Conservation (phyloP, 2,113 vertebrate species). For the Thalassoma bifasciatum region DNA sequence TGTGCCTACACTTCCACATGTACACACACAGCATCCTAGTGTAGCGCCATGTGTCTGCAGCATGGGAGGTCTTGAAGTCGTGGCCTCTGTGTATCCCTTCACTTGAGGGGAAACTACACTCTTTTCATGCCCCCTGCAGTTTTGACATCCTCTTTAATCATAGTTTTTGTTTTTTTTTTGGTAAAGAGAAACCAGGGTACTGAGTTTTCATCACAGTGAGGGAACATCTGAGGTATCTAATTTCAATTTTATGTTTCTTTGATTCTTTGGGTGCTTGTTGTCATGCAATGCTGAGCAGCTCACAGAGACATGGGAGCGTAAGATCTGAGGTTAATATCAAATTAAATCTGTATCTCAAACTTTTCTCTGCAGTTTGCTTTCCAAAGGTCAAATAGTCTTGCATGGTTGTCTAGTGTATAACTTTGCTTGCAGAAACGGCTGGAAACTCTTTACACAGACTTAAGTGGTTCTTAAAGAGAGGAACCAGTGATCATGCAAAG, state of each 20-base stretch:
- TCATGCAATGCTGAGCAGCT: not conserved
- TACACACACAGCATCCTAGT: slow-evolving; percentile 34
- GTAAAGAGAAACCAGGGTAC: not conserved
- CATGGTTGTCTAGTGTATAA: slow-evolving; percentile 67
- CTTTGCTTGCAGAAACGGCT: no score
- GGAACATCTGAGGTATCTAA: slow-evolving; percentile 12
- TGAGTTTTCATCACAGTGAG: slow-evolving; percentile 17
- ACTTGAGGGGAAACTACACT: slow-evolving; percentile 54
- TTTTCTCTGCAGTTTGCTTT: slow-evolving; percentile 59
- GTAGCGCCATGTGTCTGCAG: slow-evolving; percentile 68
- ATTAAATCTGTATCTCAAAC: slow-evolving; percentile 52
- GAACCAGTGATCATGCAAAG: slow-evolving; percentile 37
- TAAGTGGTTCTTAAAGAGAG: slow-evolving; percentile 30
- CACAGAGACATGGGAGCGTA: slow-evolving; percentile 6
- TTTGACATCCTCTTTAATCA: slow-evolving; percentile 54
- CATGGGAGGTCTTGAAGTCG: slow-evolving; percentile 76
- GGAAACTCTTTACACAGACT: slow-evolving; percentile 38
- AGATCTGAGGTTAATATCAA: slow-evolving; percentile 5
- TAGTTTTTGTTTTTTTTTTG: slow-evolving; percentile 40
- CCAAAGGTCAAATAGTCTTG: slow-evolving; percentile 60
- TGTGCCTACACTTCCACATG: slow-evolving; percentile 31
- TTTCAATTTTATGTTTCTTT: slow-evolving; percentile 2
- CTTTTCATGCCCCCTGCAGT: slow-evolving; percentile 1
- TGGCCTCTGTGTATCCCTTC: slow-evolving; percentile 46
- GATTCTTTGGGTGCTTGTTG: not conserved